Conservation (phyloP, 1,140 invertebrate species). For the Mylabris phalerata region DNA sequence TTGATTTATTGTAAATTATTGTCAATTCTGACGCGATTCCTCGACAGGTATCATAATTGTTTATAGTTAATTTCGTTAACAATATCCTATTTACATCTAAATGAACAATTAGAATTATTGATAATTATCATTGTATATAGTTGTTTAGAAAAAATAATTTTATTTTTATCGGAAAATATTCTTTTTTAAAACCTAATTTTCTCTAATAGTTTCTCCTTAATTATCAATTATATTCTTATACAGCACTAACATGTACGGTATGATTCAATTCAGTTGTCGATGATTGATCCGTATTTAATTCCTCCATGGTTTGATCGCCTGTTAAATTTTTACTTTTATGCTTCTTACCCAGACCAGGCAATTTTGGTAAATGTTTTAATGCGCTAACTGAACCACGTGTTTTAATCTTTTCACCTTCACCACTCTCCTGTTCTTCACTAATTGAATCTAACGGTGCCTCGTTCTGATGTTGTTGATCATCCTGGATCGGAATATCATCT, state of each 20-base stretch:
- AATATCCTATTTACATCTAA: too few relatives aligned
- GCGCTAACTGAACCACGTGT: conserved; percentile 32
- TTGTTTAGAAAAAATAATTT: too few relatives aligned
- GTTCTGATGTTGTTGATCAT: conserved; percentile 23
- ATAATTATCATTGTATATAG: too few relatives aligned
- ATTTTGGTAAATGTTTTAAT: conserved; percentile 39
- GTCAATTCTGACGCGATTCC: too few relatives aligned
- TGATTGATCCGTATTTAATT: conserved; percentile 10
- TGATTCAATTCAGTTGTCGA: conserved; percentile 24
- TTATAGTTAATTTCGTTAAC: too few relatives aligned
- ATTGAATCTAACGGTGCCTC: conserved; percentile 38
- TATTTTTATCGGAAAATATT: too few relatives aligned
- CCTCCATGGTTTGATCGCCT: conserved; percentile 23
- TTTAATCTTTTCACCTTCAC: conserved; percentile 31
- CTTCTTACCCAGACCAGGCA: conserved; percentile 39
- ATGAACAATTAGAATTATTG: too few relatives aligned
- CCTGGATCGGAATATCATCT: conserved; percentile 43
- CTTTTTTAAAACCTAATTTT: background rate
- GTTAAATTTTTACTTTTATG: conserved; percentile 31
- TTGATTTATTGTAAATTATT: too few relatives aligned
- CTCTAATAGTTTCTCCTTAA: background rate
- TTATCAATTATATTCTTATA: conserved; percentile 20
- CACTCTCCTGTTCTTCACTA: conserved; percentile 38
- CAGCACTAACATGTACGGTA: conserved; percentile 38
- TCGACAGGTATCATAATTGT: too few relatives aligned